Evolutionary conservation across 1,140 invertebrate genomes (phyloP).

Genomic region (Hycleus cichorii): DNA sequence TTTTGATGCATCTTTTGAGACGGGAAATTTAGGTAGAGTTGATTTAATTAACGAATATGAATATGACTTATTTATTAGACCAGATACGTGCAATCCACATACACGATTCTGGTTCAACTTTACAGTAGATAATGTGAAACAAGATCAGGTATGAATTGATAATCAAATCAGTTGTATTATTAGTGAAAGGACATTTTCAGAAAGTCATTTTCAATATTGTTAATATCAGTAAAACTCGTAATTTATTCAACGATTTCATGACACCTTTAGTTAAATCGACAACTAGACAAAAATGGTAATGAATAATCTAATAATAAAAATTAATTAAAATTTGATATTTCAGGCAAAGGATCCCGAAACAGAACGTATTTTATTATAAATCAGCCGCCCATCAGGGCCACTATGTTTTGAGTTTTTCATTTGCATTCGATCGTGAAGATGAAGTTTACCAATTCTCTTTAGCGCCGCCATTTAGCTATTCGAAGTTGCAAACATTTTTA

Average conservation of each 20-base stretch:
- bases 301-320: background rate
- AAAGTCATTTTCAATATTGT: conserved; percentile 96
- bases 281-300: conserved; percentile 83
- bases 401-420: conserved; percentile 89
- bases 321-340: conserved; percentile 18
- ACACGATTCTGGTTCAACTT: conserved; percentile 97
- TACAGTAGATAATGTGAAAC: conserved; percentile 90
- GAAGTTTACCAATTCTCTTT: conserved; percentile 91
- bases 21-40: conserved; percentile 91
- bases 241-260: conserved; percentile 83
- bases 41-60: conserved; percentile 91
- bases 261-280: conserved; percentile 90
- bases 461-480: conserved; percentile 91
- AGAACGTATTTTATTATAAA: conserved; percentile 88
- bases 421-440: conserved; percentile 90
- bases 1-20: conserved; percentile 96
- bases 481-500: conserved; percentile 77
- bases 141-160: conserved; percentile 64
- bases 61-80: conserved; percentile 93
- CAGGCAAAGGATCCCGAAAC: conserved; percentile 77
- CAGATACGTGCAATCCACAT: conserved; percentile 91
- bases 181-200: conserved; percentile 47
- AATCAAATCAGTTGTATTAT: background rate
- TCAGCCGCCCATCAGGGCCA: conserved; percentile 85
- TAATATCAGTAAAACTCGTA: conserved; percentile 89